These are phyloP conservation scores for Lampropteryx suffumata DNA, from an alignment of 2,888 invertebrate genomes.

Conservation along the genomic window DNA sequence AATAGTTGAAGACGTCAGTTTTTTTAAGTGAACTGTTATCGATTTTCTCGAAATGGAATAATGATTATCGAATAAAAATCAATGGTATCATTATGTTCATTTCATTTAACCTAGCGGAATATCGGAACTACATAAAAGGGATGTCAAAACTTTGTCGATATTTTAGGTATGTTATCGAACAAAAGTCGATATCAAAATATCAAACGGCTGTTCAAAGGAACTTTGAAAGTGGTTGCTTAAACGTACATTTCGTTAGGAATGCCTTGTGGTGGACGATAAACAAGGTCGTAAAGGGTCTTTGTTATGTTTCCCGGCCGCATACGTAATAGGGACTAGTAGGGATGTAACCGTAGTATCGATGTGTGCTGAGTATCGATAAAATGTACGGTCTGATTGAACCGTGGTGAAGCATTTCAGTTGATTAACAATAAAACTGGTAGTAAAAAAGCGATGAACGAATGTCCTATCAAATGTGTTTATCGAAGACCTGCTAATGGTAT, in stretches of 20 bases:
- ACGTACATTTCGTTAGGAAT: slow-evolving; percentile 49
- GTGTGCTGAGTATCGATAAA: slow-evolving; percentile 33
- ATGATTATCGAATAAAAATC: slow-evolving; percentile 70
- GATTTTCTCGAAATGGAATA: slow-evolving; percentile 64
- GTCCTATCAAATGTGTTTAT: slow-evolving; percentile 29
- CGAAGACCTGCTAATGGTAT: slow-evolving; percentile 26
- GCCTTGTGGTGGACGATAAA: slow-evolving; percentile 58
- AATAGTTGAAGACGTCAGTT: slow-evolving; percentile 53
- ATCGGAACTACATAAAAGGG: slow-evolving; percentile 14
- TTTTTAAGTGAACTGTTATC: slow-evolving; percentile 68
- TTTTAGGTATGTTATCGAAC: slow-evolving; percentile 31
- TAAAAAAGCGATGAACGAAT: slow-evolving; percentile 29
- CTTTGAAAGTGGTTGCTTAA: slow-evolving; percentile 36
- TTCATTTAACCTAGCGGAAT: slow-evolving; percentile 30
- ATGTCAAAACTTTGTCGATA: slow-evolving; percentile 32
- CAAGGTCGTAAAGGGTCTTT: slow-evolving; percentile 58
- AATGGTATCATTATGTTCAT: slow-evolving; percentile 52
- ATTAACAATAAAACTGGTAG: slow-evolving; percentile 34
- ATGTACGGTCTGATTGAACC: slow-evolving; percentile 31
- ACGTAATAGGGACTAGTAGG: slow-evolving; percentile 48
- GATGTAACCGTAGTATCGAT: slow-evolving; percentile 33
- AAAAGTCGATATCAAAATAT: slow-evolving; percentile 31
- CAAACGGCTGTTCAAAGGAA: slow-evolving; percentile 35
- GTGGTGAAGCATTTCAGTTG: slow-evolving; percentile 30
- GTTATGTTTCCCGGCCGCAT: slow-evolving; percentile 49